phyloP scores from a whole-genome alignment of 2,797 vertebrate genomes.

The Eupleurogrammus muticus region DNA sequence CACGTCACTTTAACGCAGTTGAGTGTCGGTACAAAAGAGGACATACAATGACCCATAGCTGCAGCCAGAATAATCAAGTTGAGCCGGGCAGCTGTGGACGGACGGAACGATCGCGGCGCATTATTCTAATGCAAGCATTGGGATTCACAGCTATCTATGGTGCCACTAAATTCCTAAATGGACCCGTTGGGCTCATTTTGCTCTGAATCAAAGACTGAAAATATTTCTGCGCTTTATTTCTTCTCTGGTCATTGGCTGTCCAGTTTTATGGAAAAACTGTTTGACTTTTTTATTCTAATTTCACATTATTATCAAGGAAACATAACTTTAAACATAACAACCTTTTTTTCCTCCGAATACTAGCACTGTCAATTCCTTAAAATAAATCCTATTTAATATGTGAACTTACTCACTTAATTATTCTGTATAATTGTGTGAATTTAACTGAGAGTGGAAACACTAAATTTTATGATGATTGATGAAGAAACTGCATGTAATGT shows the following conservation, averaged over 20 bases:
- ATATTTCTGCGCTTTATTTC: conserved; percentile 15
- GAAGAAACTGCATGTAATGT: not conserved
- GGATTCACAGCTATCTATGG: conserved; percentile 25
- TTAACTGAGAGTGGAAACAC: not conserved
- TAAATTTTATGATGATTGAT: not conserved
- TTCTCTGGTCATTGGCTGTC: not conserved
- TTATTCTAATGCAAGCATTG: conserved; percentile 46
- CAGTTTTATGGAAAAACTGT: conserved; percentile 15
- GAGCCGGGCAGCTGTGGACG: conserved; percentile 40
- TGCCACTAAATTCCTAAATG: conserved; percentile 20
- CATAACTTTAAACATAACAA: not conserved
- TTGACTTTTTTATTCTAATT: not conserved
- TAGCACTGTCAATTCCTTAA: not conserved
- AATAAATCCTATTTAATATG: not conserved
- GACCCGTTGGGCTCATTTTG: not conserved
- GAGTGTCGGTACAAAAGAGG: conserved; percentile 62
- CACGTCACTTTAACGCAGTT: conserved; percentile 52
- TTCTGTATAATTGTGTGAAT: not conserved
- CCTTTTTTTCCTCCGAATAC: not conserved
- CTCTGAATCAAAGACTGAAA: conserved; percentile 13
- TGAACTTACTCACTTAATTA: not conserved
- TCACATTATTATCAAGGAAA: not conserved
- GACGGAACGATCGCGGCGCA: conserved; percentile 36
- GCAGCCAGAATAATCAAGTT: conserved; percentile 51
- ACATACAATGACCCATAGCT: conserved; percentile 53